phyloP scores from a whole-genome alignment of 2,888 invertebrate species.

The Pherbina coryleti region DNA sequence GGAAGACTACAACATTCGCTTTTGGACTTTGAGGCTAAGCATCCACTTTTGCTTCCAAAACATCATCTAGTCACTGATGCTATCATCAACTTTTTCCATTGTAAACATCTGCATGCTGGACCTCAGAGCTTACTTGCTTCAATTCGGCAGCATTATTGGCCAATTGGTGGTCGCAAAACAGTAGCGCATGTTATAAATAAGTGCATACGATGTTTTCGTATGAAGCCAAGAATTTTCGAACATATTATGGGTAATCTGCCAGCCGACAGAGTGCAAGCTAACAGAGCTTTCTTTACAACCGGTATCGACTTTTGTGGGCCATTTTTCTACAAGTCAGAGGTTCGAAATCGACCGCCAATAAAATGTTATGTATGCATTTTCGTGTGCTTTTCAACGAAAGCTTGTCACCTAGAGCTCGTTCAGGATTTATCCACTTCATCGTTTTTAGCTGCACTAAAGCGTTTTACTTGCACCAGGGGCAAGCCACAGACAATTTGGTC shows the following conservation, averaged over 20 bases:
- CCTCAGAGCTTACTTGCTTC: conserved; percentile 43
- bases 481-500: too few relatives aligned
- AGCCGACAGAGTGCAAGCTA: conserved; percentile 30
- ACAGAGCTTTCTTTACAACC: conserved; percentile 35
- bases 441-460: too few relatives aligned
- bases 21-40: conserved; percentile 32
- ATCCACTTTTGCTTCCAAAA: conserved; percentile 43
- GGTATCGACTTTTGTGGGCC: conserved; percentile 30
- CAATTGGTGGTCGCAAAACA: conserved; percentile 41
- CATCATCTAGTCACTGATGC: conserved; percentile 40
- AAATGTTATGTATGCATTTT: background rate
- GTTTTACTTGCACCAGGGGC: too few relatives aligned
- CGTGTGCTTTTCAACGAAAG: conserved; percentile 7
- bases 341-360: background rate
- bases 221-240: conserved; percentile 19
- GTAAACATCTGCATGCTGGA: conserved; percentile 42
- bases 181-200: conserved; percentile 26
- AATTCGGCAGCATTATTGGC: conserved; percentile 47
- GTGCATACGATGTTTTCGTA: conserved; percentile 39
- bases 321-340: background rate
- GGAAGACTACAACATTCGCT: conserved; percentile 25
- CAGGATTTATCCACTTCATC: conserved; percentile 20
- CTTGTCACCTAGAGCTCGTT: conserved; percentile 29
- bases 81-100: conserved; percentile 38
- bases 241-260: conserved; percentile 29